Evolutionary conservation across 2,797 vertebrate species (phyloP), one percentile per base, ranked within the genome.

Genomic region (Cossypha polioptera): DNA sequence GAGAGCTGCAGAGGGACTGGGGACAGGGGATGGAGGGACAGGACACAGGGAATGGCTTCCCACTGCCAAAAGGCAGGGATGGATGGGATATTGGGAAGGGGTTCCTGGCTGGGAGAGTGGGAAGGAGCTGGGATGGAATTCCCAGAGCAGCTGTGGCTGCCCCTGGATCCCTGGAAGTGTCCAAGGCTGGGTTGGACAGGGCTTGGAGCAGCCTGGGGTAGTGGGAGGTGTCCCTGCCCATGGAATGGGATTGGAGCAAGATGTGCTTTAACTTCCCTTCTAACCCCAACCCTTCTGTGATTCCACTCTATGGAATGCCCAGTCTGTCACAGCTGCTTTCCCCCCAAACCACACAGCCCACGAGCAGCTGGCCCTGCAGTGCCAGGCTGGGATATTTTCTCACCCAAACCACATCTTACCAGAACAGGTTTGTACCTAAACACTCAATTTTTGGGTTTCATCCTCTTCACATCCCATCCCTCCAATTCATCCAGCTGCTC

Each of bases 351-450:
- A 1, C 28, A 31, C 7, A 54, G 59, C 7, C 48, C 26, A 0
- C 0, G 1, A 16, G 4, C 4, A 3, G 48, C 61, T 25, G 77
- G 29, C 21, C 3, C 0, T 7, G 22, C 35, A 3, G 4, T 5
- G n/a, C 65, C 57, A 8, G 40, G 12, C 59, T 62, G 28, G 11
- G 28, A 1, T 11, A 3, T 20, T 20, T 76, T 14, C 33, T 47
- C 36, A 31, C 50, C 47, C 33, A 87, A 68, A 16, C 22, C 24
- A 11, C 1, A 0, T 21, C 19, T 73, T 10, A 9, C 5, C 14
- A 21, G 9, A 31, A 14, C 20, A 10, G 2, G 3, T 20, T 20
- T 35, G 8, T 55, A 14, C 31, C 35, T 35, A 9, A 55, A 42
- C 24, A 2, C 40, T 43, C 36, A 2, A 0, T 5, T 35, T 36